Conservation (phyloP, 2,797 vertebrate species). For the Periparus ater region DNA sequence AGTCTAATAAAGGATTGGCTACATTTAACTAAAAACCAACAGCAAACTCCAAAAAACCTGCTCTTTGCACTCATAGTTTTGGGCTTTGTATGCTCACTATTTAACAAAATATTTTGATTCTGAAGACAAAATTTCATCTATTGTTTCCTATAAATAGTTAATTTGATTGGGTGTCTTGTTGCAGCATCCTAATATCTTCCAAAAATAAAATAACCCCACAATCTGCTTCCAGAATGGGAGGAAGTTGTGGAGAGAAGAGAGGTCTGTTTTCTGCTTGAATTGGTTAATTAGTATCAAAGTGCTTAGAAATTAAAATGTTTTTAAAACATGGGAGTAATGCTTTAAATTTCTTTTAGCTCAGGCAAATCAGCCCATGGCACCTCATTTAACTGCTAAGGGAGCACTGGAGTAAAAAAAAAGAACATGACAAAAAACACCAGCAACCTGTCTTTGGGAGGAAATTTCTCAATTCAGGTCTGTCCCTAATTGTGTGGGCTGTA, state of each 20-base stretch:
- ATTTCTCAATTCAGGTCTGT: neutral
- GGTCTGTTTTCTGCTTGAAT: neutral
- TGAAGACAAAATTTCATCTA: neutral
- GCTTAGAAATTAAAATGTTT: neutral
- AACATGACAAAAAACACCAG: fast-evolving
- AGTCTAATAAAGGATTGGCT: neutral
- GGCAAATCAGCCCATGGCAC: neutral
- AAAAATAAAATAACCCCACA: neutral
- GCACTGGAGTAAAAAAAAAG: neutral
- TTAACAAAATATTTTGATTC: neutral
- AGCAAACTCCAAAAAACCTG: neutral
- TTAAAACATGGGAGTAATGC: neutral
- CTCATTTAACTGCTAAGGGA: neutral
- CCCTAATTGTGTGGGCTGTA: fast-evolving
- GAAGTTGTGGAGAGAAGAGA: neutral
- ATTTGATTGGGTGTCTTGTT: neutral
- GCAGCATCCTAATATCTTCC: neutral
- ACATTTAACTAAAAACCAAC: neutral
- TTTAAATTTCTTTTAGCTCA: neutral
- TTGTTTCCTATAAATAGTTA: neutral
- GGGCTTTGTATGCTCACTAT: neutral
- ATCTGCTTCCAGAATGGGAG: neutral
- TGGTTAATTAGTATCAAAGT: neutral
- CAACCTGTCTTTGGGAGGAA: neutral
- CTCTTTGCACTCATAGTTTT: fast-evolving